A percentile compares a stretch with the other conserved stretches of the same genome.
Evolutionary conservation across 2,888 invertebrate genomes (phyloP).

Genomic region (Leptogaster cylindrica): DNA sequence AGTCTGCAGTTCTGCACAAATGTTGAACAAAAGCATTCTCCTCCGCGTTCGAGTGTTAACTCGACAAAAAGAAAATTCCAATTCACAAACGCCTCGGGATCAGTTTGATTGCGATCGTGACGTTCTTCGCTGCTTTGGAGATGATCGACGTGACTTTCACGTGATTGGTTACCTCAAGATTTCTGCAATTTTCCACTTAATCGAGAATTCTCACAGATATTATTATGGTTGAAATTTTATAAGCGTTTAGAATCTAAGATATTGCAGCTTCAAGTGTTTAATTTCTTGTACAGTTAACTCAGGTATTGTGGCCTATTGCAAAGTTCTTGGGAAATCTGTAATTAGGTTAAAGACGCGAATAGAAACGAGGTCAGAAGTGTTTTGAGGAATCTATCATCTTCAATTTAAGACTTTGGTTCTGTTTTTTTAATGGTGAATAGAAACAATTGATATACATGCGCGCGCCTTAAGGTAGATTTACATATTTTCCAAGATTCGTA

Average conservation of each 20-base stretch:
- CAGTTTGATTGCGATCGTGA: constrained; percentile 10
- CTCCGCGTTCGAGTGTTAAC: constrained; percentile 18
- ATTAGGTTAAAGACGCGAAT: constrained; percentile 8
- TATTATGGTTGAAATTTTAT: constrained; percentile 28
- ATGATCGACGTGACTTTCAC: constrained; percentile 29
- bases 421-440: no score
- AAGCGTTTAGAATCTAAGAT: constrained; percentile 33
- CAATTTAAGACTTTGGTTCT: no score
- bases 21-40: background rate
- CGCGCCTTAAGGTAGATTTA: no score
- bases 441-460: no score
- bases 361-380: constrained; percentile 12
- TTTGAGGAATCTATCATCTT: no score
- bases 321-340: constrained; percentile 32
- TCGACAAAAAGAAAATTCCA: constrained; percentile 20
- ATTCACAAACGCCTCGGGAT: background rate
- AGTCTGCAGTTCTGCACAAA: no score
- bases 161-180: constrained; percentile 31
- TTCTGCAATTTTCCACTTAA: constrained; percentile 29
- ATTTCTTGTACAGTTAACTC: constrained; percentile 32
- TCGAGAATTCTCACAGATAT: constrained; percentile 33
- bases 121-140: constrained; percentile 2
- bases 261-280: constrained; percentile 30
- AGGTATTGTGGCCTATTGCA: constrained; percentile 9
- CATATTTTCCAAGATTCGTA: no score